Percentiles rank a stretch among this genome's conserved stretches.
These are phyloP conservation scores for Aurelia aurita DNA, from an alignment of 30 jellyfish, hydroid and myxozoan species.

Conservation along the genomic window DNA sequence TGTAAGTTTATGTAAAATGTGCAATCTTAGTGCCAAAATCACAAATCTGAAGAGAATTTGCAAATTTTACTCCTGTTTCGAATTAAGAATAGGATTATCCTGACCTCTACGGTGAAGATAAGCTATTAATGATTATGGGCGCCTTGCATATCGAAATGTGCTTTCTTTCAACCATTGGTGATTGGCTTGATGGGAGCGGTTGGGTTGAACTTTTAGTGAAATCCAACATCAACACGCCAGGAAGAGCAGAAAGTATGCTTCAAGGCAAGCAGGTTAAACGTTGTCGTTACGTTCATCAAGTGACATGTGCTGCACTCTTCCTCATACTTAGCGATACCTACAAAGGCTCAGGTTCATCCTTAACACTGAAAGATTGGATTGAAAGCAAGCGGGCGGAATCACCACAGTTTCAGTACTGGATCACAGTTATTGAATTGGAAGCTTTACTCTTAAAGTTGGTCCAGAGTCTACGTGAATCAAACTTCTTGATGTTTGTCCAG, in stretches of 20 bases:
- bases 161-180: slow-evolving; percentile 56
- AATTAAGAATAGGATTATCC: slow-evolving; percentile 60
- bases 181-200: slow-evolving; percentile 69
- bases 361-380: too few relatives aligned
- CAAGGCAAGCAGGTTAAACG: slow-evolving; percentile 6
- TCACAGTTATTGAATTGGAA: slow-evolving; percentile 41
- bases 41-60: too few relatives aligned
- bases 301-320: slow-evolving; percentile 40
- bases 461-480: slow-evolving; percentile 30
- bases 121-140: slow-evolving; percentile 66
- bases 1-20: too few relatives aligned
- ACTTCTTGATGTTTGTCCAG: slow-evolving; percentile 18
- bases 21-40: too few relatives aligned
- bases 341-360: slow-evolving; percentile 17
- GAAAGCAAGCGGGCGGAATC: slow-evolving; percentile 16
- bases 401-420: slow-evolving; percentile 34
- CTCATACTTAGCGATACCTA: slow-evolving; percentile 9
- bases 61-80: too few relatives aligned
- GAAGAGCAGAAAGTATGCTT: slow-evolving; percentile 44
- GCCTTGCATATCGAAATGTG: slow-evolving; percentile 65
- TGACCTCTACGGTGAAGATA: slow-evolving; percentile 20
- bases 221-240: slow-evolving; percentile 51
- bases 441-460: slow-evolving; percentile 5
- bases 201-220: slow-evolving; percentile 54
- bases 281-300: slow-evolving; percentile 36